Evolutionary conservation across 2,113 vertebrate species (phyloP), one percentile per base, ranked within the genome.

Genomic region (Halcyon senegalensis): DNA sequence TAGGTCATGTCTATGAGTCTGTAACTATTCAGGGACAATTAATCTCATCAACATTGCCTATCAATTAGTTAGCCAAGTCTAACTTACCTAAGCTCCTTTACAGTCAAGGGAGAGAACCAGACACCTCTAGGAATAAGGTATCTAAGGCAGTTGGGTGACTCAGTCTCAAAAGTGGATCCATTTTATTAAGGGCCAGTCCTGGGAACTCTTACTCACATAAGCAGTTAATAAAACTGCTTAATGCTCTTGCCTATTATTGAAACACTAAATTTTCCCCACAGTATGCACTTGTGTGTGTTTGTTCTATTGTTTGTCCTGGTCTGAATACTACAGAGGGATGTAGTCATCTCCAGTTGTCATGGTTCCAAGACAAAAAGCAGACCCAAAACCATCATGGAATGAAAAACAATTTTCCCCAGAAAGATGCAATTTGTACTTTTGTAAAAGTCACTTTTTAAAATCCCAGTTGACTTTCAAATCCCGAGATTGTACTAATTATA

Each of bases 231-330:
- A 33, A 48, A 62, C 55, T 28, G 16, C 68, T 62, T 39, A 68
- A 4, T 0, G 2, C 41, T 87, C n/a, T 30, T 37, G 25, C 3
- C 2, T 27, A 43, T 19, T 56, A 31, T 1, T 20, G 48, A 75
- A 81, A 56, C 41, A 75, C 10, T 39, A 15, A 2, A 28, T 48
- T 81, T 81, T 68, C 39, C 56, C 53, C 24, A 60, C n/a, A 60
- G 46, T 18, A 80, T 7, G 12, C 23, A 37, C 33, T 64, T 37
- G 2, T 4, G 46, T 46, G 19, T 28, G 27, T 55, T 62, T 62
- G 20, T 74, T 68, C 53, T 80, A 3, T 27, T 20, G 6, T 74
- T 83, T 76, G 46, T 46, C 39, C 20, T 39, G 15, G 30, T 28
- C 39, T 74, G 46, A 15, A 19, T 68, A n/a, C 31, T 55, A 48